Conservation (phyloP, 1,140 invertebrate genomes). For the Hycleus phaleratus region DNA sequence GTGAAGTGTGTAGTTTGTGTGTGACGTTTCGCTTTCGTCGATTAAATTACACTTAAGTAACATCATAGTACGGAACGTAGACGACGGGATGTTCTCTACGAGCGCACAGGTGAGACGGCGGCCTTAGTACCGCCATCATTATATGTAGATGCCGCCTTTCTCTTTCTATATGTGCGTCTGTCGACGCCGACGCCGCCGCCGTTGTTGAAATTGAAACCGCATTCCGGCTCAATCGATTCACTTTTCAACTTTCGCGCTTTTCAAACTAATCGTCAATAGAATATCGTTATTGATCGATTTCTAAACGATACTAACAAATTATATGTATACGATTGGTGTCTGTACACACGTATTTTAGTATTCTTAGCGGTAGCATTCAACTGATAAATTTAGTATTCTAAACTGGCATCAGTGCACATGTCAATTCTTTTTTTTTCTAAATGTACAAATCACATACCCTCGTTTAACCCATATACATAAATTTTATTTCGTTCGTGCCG, state of each 20-base stretch:
- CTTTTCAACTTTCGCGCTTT: background rate
- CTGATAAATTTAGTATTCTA: slow-evolving; percentile 20
- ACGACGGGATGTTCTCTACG: slow-evolving; percentile 9
- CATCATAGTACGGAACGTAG: slow-evolving; percentile 10
- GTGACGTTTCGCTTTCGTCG: slow-evolving; percentile 14
- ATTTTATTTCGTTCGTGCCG: slow-evolving; percentile 20
- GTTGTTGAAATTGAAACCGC: slow-evolving; percentile 20
- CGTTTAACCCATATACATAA: slow-evolving; percentile 27
- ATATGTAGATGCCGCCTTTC: slow-evolving; percentile 12
- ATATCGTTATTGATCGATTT: background rate
- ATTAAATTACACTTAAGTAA: slow-evolving; percentile 13
- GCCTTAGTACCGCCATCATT: background rate
- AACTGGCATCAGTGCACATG: slow-evolving; percentile 14
- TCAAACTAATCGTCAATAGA: background rate
- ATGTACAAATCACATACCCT: slow-evolving; percentile 20
- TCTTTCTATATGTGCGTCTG: slow-evolving; percentile 7
- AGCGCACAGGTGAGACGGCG: slow-evolving; percentile 20
- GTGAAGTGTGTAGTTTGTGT: no score
- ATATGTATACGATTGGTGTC: no score
- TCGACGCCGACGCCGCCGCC: no score
- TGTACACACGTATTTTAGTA: slow-evolving; percentile 14
- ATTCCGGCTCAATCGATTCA: slow-evolving; percentile 3
- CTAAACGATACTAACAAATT: no score
- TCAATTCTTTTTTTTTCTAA: slow-evolving; percentile 20
- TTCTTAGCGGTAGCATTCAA: slow-evolving; percentile 5